A percentile compares a stretch with the other conserved stretches of the same genome.
Conservation (phyloP, 2,797 vertebrate species). For the Catharus ustulatus region DNA sequence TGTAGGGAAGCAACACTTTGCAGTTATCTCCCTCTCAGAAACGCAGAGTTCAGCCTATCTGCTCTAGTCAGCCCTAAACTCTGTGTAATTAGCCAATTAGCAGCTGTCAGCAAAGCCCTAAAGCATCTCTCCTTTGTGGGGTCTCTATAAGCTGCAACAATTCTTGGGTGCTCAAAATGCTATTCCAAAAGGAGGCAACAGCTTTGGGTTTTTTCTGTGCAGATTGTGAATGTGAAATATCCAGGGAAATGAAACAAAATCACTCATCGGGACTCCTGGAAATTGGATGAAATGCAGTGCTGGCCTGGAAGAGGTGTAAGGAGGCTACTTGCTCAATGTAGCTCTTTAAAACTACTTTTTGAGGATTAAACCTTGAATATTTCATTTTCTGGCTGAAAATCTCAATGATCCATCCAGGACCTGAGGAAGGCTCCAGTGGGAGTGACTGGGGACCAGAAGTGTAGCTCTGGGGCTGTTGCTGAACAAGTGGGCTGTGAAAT, state of each 20-base stretch:
- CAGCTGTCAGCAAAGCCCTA: not conserved
- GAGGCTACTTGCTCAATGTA: not conserved
- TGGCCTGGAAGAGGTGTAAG: not conserved
- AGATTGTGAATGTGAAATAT: not conserved
- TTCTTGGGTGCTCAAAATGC: too few relatives aligned
- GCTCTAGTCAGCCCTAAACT: not conserved
- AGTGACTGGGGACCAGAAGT: not conserved
- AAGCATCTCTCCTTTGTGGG: not conserved
- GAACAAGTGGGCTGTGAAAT: not conserved
- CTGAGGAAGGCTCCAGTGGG: not conserved
- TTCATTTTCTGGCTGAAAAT: not conserved
- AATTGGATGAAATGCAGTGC: not conserved
- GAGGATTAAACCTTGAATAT: not conserved
- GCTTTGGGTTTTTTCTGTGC: not conserved
- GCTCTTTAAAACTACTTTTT: not conserved
- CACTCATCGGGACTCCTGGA: not conserved
- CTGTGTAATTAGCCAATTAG: not conserved
- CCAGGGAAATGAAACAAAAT: accelerated
- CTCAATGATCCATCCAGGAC: not conserved
- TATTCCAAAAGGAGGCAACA: not conserved
- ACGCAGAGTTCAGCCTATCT: not conserved
- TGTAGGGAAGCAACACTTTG: not conserved
- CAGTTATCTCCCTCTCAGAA: not conserved
- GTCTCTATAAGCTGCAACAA: not conserved
- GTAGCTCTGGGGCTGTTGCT: not conserved